Conservation (phyloP, 2,888 invertebrate genomes). For the Dinocampus coccinellae region DNA sequence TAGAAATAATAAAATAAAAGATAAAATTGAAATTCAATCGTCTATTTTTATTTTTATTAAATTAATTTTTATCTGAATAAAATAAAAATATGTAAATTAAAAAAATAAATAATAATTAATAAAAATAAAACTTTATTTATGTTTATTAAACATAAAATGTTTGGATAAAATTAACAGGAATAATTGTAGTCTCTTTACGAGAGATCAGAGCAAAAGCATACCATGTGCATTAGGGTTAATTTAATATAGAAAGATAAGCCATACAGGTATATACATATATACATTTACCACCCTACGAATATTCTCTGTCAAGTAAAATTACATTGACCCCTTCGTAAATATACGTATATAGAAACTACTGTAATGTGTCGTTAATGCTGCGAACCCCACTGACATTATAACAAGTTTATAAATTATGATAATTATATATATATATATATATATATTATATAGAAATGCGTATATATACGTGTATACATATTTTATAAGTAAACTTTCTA, state of each 20-base stretch:
- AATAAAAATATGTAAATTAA: background rate
- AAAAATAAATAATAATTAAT: background rate
- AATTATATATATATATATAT: background rate
- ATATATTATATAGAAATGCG: background rate
- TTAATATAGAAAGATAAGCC: constrained; percentile 61
- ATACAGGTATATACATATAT: constrained; percentile 51
- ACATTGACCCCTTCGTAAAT: constrained; percentile 3
- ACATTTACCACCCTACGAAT: constrained; percentile 47
- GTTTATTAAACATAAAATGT: constrained; percentile 35
- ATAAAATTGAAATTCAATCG: no score
- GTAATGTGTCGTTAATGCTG: constrained; percentile 13
- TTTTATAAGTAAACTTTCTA: background rate
- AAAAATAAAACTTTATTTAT: no score
- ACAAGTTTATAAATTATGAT: constrained; percentile 14
- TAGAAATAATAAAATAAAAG: no score
- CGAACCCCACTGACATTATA: background rate
- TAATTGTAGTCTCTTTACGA: constrained; percentile 18
- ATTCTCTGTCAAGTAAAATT: constrained; percentile 19
- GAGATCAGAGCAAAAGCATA: constrained; percentile 14
- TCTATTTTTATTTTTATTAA: no score
- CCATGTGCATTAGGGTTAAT: constrained; percentile 53
- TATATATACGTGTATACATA: background rate
- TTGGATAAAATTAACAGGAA: background rate
- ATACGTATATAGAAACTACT: background rate
- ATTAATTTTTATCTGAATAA: constrained; percentile 35